Conservation (phyloP, 1,140 invertebrate species). For the Heliconius himera region DNA sequence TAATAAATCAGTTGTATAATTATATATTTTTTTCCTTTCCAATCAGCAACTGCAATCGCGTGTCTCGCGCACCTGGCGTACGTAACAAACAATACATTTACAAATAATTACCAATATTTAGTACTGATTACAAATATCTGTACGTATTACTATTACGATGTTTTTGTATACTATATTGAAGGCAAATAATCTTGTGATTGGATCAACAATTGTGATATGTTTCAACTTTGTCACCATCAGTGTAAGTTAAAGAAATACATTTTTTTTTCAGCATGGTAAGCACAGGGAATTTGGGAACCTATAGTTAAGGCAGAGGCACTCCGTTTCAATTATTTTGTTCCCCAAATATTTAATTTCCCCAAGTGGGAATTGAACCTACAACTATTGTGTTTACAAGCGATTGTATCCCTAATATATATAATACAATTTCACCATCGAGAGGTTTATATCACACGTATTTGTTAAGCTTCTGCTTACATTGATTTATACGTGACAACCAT, state of each 20-base stretch:
- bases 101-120: neutral
- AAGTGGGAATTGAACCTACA: too few relatives aligned
- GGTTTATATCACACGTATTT: neutral
- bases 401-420: neutral
- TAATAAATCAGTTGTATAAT: neutral
- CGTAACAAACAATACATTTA: neutral
- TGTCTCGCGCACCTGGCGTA: neutral
- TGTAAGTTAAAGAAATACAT: too few relatives aligned
- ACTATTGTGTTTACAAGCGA: too few relatives aligned
- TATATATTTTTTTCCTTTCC: neutral
- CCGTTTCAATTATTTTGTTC: too few relatives aligned
- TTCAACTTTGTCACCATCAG: too few relatives aligned
- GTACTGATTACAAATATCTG: neutral
- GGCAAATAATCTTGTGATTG: too few relatives aligned
- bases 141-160: neutral
- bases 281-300: too few relatives aligned
- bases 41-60: neutral
- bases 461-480: neutral
- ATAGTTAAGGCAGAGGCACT: too few relatives aligned
- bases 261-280: too few relatives aligned
- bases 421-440: neutral
- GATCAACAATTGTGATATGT: too few relatives aligned
- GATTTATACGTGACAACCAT: neutral
- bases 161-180: too few relatives aligned
- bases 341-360: too few relatives aligned